Percentiles rank a stretch among this genome's conserved stretches.
These are phyloP conservation scores for Anorthoa munda DNA, from an alignment of 2,888 invertebrate species.

Conservation along the genomic window DNA sequence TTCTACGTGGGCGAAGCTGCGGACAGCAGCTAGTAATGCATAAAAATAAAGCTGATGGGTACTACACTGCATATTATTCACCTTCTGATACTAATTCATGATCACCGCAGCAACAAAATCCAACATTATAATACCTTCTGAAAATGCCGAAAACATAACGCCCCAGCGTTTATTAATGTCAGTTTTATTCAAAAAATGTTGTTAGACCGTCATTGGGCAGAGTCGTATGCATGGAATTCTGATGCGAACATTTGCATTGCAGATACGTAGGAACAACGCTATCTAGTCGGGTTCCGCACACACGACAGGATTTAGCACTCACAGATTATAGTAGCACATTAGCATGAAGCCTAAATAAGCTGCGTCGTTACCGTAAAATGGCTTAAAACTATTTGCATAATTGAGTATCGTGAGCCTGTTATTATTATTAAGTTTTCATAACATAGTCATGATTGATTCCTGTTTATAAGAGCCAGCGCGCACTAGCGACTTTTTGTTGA, in stretches of 20 bases:
- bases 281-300: conserved; percentile 68
- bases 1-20: too few relatives aligned
- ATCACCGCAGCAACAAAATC: background rate
- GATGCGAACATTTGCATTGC: conserved; percentile 83
- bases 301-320: conserved; percentile 80
- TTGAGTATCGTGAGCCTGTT: conserved; percentile 42
- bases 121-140: background rate
- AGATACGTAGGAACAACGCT: conserved; percentile 76
- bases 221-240: conserved; percentile 70
- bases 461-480: background rate
- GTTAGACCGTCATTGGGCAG: conserved; percentile 69
- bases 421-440: conserved; percentile 36
- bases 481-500: too few relatives aligned
- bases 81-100: background rate
- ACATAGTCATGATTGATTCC: conserved; percentile 28
- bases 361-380: conserved; percentile 58
- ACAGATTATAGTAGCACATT: conserved; percentile 80
- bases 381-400: conserved; percentile 63
- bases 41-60: background rate
- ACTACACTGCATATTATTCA: too few relatives aligned
- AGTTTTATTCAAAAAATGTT: conserved; percentile 59
- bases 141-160: conserved; percentile 7
- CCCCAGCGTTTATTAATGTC: conserved; percentile 19
- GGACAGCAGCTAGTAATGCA: background rate
- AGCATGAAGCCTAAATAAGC: conserved; percentile 75